These are phyloP conservation scores for Leptopilina boulardi DNA, from an alignment of 1,140 invertebrate genomes.

Conservation along the genomic window DNA sequence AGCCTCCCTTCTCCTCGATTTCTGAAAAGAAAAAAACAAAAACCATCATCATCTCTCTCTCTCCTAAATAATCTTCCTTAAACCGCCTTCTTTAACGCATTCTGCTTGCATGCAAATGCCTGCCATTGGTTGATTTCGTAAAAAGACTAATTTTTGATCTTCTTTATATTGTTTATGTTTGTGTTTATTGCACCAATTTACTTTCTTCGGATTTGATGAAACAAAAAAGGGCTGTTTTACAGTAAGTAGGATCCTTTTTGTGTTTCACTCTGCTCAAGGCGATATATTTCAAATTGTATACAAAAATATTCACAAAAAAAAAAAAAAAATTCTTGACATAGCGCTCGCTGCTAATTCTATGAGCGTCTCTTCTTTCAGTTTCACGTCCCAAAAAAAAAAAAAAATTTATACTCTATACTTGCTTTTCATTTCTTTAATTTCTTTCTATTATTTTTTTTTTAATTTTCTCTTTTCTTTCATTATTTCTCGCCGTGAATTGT, in stretches of 20 bases:
- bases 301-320: constrained; percentile 3
- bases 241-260: constrained; percentile 83
- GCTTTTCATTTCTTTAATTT: constrained; percentile 53
- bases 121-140: constrained; percentile 73
- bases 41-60: constrained; percentile 53
- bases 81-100: constrained; percentile 59
- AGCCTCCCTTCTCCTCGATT: constrained; percentile 36
- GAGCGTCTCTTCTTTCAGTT: constrained; percentile 52
- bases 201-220: constrained; percentile 83
- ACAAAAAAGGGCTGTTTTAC: constrained; percentile 85
- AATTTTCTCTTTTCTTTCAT: neutral
- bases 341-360: constrained; percentile 1
- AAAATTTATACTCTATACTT: constrained; percentile 34
- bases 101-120: constrained; percentile 74
- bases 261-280: constrained; percentile 40
- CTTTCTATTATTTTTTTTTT: constrained; percentile 43
- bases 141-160: constrained; percentile 77
- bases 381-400: constrained; percentile 50
- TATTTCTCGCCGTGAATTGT: neutral
- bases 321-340: neutral
- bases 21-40: neutral
- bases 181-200: constrained; percentile 87
- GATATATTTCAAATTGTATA: constrained; percentile 53
- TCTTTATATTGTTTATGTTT: constrained; percentile 81
- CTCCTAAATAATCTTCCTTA: constrained; percentile 36